A percentile compares a stretch with the other conserved stretches of the same genome.
These are phyloP conservation scores for Uloborus diversus DNA, from an alignment of 1,140 invertebrate species.

Conservation along the genomic window DNA sequence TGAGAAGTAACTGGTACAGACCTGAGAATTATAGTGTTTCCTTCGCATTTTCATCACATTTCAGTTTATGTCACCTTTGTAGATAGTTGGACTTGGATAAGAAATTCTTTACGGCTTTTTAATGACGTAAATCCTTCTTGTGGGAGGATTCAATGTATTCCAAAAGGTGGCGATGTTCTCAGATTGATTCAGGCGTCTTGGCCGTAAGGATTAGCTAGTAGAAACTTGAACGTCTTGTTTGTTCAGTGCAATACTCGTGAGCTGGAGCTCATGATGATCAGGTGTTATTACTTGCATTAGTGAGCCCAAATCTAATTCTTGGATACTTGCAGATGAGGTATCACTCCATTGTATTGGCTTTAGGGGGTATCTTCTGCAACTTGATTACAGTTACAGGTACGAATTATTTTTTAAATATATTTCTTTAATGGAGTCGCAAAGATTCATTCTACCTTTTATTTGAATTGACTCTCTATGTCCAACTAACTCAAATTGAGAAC, in stretches of 20 bases:
- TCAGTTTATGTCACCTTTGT: too few species aligned
- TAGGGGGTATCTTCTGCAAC: slow-evolving; percentile 24
- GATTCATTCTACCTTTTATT: too few species aligned
- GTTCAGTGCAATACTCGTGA: slow-evolving; percentile 19
- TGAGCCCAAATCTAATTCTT: background rate
- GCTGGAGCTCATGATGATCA: background rate
- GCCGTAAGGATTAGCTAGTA: slow-evolving; percentile 1
- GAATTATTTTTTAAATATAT: too few species aligned
- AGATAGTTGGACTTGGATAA: too few species aligned
- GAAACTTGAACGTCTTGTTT: slow-evolving; percentile 12
- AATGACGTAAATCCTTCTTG: background rate
- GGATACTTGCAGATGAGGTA: slow-evolving; percentile 31
- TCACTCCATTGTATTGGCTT: slow-evolving; percentile 13
- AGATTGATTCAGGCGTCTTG: slow-evolving; percentile 23
- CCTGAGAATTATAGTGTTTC: too few species aligned
- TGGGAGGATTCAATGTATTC: background rate
- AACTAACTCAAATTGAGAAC: too few species aligned
- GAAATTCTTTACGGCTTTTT: too few species aligned
- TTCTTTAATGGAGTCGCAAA: too few species aligned
- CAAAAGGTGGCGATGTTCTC: background rate
- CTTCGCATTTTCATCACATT: too few species aligned
- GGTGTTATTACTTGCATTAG: background rate
- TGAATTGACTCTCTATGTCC: too few species aligned
- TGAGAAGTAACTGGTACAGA: too few species aligned
- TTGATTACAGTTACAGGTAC: slow-evolving; percentile 7